Evolutionary conservation across 2,888 invertebrate genomes (phyloP).

Genomic region (Azorinus chamasolen): DNA sequence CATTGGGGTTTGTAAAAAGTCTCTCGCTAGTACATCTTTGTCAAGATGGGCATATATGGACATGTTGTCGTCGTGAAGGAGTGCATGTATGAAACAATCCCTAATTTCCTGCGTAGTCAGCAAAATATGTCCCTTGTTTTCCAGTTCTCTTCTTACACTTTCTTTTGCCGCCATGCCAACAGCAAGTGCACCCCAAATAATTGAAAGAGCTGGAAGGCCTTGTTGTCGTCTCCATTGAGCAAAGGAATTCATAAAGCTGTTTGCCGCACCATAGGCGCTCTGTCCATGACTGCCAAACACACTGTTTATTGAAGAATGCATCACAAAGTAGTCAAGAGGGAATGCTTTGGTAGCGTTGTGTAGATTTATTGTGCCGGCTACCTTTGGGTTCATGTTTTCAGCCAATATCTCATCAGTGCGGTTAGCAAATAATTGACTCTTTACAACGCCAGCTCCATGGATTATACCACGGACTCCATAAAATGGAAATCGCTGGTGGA

Average conservation of each 20-base stretch:
- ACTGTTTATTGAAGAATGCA: constrained; percentile 71
- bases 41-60: constrained; percentile 14
- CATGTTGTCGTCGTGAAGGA: not conserved
- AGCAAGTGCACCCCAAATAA: constrained; percentile 73
- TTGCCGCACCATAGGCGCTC: constrained; percentile 71
- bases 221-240: constrained; percentile 55
- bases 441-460: constrained; percentile 63
- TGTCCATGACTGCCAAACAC: constrained; percentile 70
- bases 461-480: constrained; percentile 62
- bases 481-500: constrained; percentile 25
- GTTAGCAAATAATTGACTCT: constrained; percentile 29
- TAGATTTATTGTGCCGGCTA: constrained; percentile 69
- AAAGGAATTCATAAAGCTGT: constrained; percentile 69
- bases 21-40: not conserved
- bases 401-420: constrained; percentile 43
- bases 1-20: not conserved
- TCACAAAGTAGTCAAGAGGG: constrained; percentile 67
- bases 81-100: not conserved
- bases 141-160: not conserved
- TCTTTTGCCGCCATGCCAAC: constrained; percentile 59
- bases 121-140: not conserved
- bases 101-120: not conserved
- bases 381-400: constrained; percentile 49
- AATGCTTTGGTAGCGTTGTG: constrained; percentile 53
- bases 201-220: constrained; percentile 59